Conservation (phyloP, 1,140 invertebrate genomes). For the Dendrolimus punctatus region DNA sequence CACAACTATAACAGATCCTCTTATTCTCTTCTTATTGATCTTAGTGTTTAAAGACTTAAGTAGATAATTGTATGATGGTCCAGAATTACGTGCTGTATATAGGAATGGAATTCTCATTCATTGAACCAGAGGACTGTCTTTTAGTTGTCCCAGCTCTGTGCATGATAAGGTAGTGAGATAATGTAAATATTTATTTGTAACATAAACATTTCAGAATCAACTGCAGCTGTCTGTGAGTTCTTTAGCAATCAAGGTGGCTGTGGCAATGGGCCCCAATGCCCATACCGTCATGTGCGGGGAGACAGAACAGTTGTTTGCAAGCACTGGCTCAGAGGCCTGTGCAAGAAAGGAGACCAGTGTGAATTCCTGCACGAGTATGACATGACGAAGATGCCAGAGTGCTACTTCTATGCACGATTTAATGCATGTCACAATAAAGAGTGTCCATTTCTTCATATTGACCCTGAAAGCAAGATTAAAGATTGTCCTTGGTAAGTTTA, state of each 20-base stretch:
- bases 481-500: conserved; percentile 93
- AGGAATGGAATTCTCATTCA: no score
- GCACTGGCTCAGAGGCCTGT: conserved; percentile 98
- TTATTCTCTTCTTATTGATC: no score
- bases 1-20: no score
- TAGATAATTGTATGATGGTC: no score
- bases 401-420: conserved; percentile 98
- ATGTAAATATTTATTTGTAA: no score
- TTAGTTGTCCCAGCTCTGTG: no score
- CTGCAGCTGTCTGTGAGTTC: conserved; percentile 96
- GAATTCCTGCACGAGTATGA: conserved; percentile 99
- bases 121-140: no score
- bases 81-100: no score
- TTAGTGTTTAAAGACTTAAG: no score
- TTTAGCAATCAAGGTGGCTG: conserved; percentile 85
- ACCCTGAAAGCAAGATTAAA: conserved; percentile 99
- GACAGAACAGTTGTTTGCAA: conserved; percentile 99
- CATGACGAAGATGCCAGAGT: conserved; percentile 99
- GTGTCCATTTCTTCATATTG: conserved; percentile 99
- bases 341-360: conserved; percentile 99
- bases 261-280: conserved; percentile 91
- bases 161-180: no score
- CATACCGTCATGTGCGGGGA: conserved; percentile 96
- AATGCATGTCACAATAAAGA: conserved; percentile 99
- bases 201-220: conserved; percentile 86